Conservation (phyloP, 2,797 vertebrate species). For the Spinus olivaceus region DNA sequence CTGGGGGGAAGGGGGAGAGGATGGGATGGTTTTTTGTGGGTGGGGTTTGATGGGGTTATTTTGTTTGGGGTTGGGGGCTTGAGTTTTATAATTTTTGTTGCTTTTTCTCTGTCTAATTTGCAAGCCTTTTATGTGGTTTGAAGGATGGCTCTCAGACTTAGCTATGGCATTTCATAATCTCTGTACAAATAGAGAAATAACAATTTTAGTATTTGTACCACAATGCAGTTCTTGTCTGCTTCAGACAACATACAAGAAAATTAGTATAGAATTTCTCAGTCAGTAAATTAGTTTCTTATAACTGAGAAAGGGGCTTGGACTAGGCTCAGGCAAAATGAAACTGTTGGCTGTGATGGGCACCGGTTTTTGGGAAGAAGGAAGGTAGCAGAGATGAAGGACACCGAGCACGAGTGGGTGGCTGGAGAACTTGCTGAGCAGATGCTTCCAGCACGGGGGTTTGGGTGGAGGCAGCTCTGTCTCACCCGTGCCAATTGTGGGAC, state of each 20-base stretch:
- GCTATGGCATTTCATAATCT: not conserved
- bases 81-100: not conserved
- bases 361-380: not conserved
- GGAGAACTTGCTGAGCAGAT: not conserved
- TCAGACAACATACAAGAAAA: not conserved
- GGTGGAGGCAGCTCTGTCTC: not conserved
- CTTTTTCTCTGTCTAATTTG: not conserved
- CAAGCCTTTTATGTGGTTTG: not conserved
- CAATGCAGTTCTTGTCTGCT: not conserved
- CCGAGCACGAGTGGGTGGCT: rapidly evolving
- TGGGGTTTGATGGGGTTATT: not conserved
- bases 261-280: not conserved
- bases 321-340: not conserved
- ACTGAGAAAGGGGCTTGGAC: not conserved
- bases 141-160: not conserved
- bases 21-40: not conserved
- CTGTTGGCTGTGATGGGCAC: not conserved
- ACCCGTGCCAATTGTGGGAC: rapidly evolving
- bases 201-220: not conserved
- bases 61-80: not conserved
- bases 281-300: not conserved
- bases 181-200: not conserved
- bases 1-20: too few relatives aligned
- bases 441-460: not conserved
- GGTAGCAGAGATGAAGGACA: not conserved